These are phyloP conservation scores for Meiosimyza decipiens DNA, from an alignment of 2,888 invertebrate species.

Conservation along the genomic window DNA sequence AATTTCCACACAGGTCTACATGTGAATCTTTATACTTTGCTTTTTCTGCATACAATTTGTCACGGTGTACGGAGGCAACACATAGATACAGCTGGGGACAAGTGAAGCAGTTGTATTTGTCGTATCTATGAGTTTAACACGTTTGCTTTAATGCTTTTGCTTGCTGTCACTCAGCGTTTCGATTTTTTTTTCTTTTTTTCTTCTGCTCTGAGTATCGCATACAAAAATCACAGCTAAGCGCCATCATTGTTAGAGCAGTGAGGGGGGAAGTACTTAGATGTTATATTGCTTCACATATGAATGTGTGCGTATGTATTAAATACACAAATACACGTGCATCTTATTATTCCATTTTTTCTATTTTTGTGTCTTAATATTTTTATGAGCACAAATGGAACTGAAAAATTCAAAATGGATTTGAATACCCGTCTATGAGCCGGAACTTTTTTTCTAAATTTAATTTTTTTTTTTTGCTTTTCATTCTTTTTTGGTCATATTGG, in stretches of 20 bases:
- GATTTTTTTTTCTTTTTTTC: not conserved
- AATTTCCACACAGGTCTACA: not conserved
- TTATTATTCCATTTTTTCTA: not conserved
- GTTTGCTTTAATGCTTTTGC: constrained; percentile 32
- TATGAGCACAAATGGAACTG: constrained; percentile 53
- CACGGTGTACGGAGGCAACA: constrained; percentile 38
- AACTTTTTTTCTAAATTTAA: not conserved
- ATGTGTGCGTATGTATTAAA: not conserved
- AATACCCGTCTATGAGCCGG: constrained; percentile 38
- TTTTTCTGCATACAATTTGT: constrained; percentile 55
- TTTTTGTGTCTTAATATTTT: constrained; percentile 48
- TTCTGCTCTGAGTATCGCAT: not conserved
- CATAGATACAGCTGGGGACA: constrained; percentile 19
- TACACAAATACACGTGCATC: constrained; percentile 4
- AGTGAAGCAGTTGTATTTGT: constrained; percentile 9
- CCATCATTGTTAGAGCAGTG: not conserved
- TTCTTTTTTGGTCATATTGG: not conserved
- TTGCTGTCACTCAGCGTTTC: not conserved
- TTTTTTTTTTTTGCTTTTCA: not conserved
- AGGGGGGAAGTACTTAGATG: not conserved
- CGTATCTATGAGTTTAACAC: constrained; percentile 39
- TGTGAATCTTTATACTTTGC: not conserved
- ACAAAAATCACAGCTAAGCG: constrained; percentile 1
- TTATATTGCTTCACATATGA: too few relatives aligned
- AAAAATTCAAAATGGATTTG: constrained; percentile 47